phyloP scores from a whole-genome alignment of 2,113 vertebrate species.

The Ceyx melanurus region DNA sequence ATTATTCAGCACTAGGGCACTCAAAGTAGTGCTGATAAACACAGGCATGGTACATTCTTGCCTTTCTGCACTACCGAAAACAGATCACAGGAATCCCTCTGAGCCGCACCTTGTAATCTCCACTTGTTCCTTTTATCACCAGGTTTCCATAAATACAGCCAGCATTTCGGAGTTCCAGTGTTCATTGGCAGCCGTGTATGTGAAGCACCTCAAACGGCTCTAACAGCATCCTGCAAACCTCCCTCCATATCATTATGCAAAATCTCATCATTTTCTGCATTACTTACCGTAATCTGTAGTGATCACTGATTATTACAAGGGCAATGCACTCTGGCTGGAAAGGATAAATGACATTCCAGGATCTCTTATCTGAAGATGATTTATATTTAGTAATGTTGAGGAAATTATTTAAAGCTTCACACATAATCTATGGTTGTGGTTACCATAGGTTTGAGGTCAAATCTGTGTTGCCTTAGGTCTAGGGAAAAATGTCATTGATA shows the following conservation, averaged over 20 bases:
- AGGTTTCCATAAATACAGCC: rapidly evolving
- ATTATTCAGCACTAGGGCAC: neutral
- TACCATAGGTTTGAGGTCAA: neutral
- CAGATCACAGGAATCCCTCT: neutral
- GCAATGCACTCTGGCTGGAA: neutral
- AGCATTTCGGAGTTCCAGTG: rapidly evolving
- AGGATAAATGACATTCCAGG: neutral
- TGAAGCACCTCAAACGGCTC: too few species aligned
- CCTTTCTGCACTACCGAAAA: neutral
- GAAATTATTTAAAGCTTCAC: neutral
- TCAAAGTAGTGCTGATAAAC: neutral
- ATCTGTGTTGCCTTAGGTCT: neutral
- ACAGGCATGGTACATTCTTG: neutral
- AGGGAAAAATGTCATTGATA: neutral
- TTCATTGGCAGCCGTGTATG: neutral
- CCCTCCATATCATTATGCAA: too few species aligned
- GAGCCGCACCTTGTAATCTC: neutral
- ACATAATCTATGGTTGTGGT: neutral
- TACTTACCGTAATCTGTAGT: too few species aligned
- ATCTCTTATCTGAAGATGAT: neutral
- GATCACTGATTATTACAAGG: too few species aligned
- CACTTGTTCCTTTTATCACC: neutral
- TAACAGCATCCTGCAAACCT: too few species aligned
- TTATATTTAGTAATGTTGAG: neutral
- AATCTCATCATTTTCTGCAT: too few species aligned